Conservation (phyloP, 2,888 invertebrate species). For the Kryphioiulus occultus region DNA sequence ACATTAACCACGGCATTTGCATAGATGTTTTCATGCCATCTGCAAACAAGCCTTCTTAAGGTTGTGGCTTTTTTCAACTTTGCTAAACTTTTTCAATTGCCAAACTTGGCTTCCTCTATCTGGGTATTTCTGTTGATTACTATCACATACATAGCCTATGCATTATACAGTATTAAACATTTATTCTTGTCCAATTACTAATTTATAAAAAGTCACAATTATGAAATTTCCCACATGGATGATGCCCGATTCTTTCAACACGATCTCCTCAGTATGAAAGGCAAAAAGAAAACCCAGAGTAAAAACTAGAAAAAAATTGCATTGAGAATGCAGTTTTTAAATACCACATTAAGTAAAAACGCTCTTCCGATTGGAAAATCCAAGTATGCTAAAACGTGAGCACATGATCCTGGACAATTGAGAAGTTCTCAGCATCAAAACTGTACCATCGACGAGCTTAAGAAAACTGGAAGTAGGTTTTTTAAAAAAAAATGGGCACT, state of each 20-base stretch:
- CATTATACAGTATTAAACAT: not conserved
- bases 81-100: too few relatives aligned
- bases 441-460: not conserved
- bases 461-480: not conserved
- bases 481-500: not conserved
- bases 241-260: not conserved
- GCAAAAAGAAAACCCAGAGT: not conserved
- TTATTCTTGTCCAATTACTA: not conserved
- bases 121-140: too few relatives aligned
- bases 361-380: not conserved
- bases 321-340: slow-evolving; percentile 12
- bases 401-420: not conserved
- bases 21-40: too few relatives aligned
- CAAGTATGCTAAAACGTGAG: not conserved
- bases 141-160: too few relatives aligned
- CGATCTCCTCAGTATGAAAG: not conserved
- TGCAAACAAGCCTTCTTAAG: too few relatives aligned
- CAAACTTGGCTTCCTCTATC: too few relatives aligned
- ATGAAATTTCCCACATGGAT: not conserved
- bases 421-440: not conserved
- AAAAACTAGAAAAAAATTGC: not conserved
- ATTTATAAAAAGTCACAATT: slow-evolving; percentile 9
- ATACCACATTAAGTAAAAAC: not conserved
- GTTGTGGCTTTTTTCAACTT: too few relatives aligned
- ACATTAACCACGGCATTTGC: too few relatives aligned